Conservation (phyloP, 2,888 invertebrate species). For the Syrista parreyssii region DNA sequence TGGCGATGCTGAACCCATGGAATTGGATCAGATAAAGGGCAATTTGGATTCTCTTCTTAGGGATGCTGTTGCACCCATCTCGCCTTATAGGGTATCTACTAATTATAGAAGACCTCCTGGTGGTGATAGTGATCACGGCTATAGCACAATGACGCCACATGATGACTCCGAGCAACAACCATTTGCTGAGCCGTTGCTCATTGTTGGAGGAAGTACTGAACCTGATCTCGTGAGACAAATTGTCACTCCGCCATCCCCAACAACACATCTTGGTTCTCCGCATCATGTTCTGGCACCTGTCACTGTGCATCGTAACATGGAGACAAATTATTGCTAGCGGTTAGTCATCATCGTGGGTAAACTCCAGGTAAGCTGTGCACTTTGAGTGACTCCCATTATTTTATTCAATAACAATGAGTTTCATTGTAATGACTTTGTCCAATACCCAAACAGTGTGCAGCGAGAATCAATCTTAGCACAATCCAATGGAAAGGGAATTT, state of each 20-base stretch:
- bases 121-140: slow-evolving; percentile 92
- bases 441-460: background rate
- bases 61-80: slow-evolving; percentile 77
- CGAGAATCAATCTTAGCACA: too few species aligned
- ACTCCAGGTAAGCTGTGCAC: background rate
- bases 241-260: slow-evolving; percentile 67
- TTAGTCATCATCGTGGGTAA: background rate
- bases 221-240: slow-evolving; percentile 42
- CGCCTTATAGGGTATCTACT: slow-evolving; percentile 88
- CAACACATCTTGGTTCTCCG: slow-evolving; percentile 69
- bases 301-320: slow-evolving; percentile 90
- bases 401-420: background rate
- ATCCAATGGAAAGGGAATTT: background rate
- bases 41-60: slow-evolving; percentile 76
- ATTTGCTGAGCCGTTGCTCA: slow-evolving; percentile 69
- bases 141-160: slow-evolving; percentile 93
- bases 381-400: background rate
- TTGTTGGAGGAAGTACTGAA: slow-evolving; percentile 53
- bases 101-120: slow-evolving; percentile 82
- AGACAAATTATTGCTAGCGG: slow-evolving; percentile 72
- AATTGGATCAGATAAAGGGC: slow-evolving; percentile 56
- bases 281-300: slow-evolving; percentile 86
- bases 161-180: slow-evolving; percentile 89
- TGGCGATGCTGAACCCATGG: slow-evolving; percentile 72
- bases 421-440: background rate